Base-by-base conservation (phyloP, 2,888 invertebrate genomes). In the Nemapogon koenigi region DNA sequence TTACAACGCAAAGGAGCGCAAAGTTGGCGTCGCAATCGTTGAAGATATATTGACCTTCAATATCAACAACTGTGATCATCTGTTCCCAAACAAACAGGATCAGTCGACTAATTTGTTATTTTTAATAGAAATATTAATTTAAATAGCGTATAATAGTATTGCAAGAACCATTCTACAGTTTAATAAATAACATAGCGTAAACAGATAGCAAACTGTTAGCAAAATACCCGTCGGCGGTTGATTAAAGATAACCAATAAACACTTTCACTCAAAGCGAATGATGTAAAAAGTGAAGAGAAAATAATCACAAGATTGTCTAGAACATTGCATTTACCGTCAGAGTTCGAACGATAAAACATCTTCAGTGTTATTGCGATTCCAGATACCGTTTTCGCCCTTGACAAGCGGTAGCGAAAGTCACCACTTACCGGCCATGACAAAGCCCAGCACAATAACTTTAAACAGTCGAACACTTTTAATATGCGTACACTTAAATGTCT, bases 351-450 rank as follows among this genome's bases (percentile, higher is more conserved):
- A 79, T 80, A 79, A 79, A 79, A 80, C 80, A 79, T 79, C 80
- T 78, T 80, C 76, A 61, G 75, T 59, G 65, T 72, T 37, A 75
- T 72, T 76, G 71, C 72, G 76, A 78, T 71, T 78, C 71, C 72
- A 66, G 69, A 76, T 66, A 72, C 76, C 76, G 63, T 73, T 76
- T 75, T 79, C 78, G 76, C 76, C 78, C 79, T 79, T 80, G 75
- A 75, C 64, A 72, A 72, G 62, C 69, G 72, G 72, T 72, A 71
- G 71, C 72, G 68, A 76, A 79, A 79, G 76, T 78, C 78, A 73
- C 76, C 79, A 86, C 87, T 87, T 87, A 87, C 87, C 87, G 87
- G 88, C 88, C 88, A 88, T 88, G 86, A 86, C 87, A 87, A 83
- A 83, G 70, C 75, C 78, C 76, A 76, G 78, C 78, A 76, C 76